Conservation (phyloP, 2,888 invertebrate species). For the Cantharis lateralis region DNA sequence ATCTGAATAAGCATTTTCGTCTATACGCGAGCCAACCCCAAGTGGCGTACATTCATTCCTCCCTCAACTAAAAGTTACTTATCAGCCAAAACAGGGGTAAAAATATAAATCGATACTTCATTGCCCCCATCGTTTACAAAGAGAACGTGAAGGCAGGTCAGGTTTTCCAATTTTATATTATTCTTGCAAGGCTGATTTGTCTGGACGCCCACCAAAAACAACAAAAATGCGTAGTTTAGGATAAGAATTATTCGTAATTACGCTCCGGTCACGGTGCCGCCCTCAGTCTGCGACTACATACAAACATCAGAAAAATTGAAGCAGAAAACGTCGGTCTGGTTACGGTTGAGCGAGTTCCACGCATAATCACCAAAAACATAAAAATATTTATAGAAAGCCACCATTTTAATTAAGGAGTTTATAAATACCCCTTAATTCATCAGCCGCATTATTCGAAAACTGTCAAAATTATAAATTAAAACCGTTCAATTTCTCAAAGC, state of each 20-base stretch:
- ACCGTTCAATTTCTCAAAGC: neutral
- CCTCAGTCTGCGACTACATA: constrained; percentile 36
- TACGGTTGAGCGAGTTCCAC: neutral
- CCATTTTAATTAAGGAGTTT: neutral
- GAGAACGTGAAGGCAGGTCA: constrained; percentile 38
- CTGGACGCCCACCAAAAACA: constrained; percentile 18
- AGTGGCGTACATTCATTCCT: neutral
- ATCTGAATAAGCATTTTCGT: neutral
- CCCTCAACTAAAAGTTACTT: constrained; percentile 5
- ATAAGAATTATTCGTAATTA: constrained; percentile 2
- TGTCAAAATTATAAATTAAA: neutral
- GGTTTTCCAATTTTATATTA: constrained; percentile 29
- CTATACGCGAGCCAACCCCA: neutral
- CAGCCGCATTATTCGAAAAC: neutral
- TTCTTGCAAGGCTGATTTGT: constrained; percentile 5
- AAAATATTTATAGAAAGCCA: neutral
- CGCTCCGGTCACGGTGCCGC: constrained; percentile 32
- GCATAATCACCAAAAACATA: neutral
- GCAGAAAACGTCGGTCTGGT: constrained; percentile 9
- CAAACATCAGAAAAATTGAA: constrained; percentile 21
- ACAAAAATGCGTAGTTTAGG: constrained; percentile 4
- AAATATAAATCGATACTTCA: constrained; percentile 9
- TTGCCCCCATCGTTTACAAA: neutral
- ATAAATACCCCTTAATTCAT: neutral
- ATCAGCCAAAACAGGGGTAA: constrained; percentile 1